Evolutionary conservation across 2,797 vertebrate species (phyloP).

Genomic region (Myotis vivesi): DNA sequence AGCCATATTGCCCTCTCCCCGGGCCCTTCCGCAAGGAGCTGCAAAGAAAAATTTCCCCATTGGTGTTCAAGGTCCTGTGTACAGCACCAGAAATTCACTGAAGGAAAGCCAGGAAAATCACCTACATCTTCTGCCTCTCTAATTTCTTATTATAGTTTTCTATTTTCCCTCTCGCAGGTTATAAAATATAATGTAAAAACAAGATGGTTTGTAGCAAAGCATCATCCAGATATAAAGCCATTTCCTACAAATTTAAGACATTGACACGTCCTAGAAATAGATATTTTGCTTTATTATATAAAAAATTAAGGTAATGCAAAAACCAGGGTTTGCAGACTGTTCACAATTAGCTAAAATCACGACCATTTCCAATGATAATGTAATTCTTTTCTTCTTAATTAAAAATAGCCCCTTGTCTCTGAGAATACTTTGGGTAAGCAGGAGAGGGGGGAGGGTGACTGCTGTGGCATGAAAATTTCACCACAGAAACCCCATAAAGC

Average conservation of each 20-base stretch:
- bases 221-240: not conserved
- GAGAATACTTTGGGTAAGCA: not conserved
- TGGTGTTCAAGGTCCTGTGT: slow-evolving; percentile 71
- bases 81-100: slow-evolving; percentile 59
- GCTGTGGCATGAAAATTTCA: not conserved
- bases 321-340: not conserved
- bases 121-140: slow-evolving; percentile 64
- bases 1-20: slow-evolving; percentile 54
- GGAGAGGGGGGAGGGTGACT: not conserved
- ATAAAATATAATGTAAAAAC: slow-evolving; percentile 65
- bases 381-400: not conserved
- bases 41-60: slow-evolving; percentile 60
- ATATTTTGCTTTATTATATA: not conserved
- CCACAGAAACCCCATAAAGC: not conserved
- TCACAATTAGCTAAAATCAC: not conserved
- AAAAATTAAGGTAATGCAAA: slow-evolving; percentile 43
- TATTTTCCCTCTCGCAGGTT: slow-evolving; percentile 14
- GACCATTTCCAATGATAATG: not conserved
- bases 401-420: slow-evolving; percentile 1
- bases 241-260: not conserved
- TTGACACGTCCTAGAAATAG: not conserved
- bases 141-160: slow-evolving; percentile 63
- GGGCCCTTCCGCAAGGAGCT: slow-evolving; percentile 70
- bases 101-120: slow-evolving; percentile 64
- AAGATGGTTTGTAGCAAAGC: slow-evolving; percentile 40